Percentiles rank a stretch among this genome's conserved stretches.
Conservation (phyloP, 2,888 invertebrate genomes). For the Drosophila differens region DNA sequence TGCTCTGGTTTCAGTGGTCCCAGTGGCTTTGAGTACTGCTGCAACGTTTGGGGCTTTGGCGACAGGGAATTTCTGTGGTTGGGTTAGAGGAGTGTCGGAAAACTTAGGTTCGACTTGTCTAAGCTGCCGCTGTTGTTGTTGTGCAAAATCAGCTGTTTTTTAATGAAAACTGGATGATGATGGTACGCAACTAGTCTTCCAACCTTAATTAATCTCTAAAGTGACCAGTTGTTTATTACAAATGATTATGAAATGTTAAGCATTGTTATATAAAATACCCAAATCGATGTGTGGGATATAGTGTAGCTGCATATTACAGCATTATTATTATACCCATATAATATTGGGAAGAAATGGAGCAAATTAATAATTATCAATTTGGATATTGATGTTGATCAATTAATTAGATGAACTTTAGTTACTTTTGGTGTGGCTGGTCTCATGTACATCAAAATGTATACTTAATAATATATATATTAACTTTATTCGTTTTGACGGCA, state of each 20-base stretch:
- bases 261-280: not conserved
- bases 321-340: not conserved
- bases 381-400: not conserved
- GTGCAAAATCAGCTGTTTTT: slow-evolving; percentile 17
- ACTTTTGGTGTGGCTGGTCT: not conserved
- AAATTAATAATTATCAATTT: not conserved
- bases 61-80: slow-evolving; percentile 9
- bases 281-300: not conserved
- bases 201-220: not conserved
- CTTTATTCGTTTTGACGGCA: not conserved
- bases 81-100: not conserved
- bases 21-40: slow-evolving; percentile 35
- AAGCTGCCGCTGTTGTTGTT: slow-evolving; percentile 11
- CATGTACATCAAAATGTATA: not conserved
- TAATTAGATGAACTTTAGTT: not conserved
- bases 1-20: slow-evolving; percentile 60
- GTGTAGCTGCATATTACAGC: not conserved
- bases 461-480: not conserved
- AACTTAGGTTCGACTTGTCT: not conserved
- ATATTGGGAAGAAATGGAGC: not conserved
- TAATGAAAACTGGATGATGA: not conserved
- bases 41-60: slow-evolving; percentile 19
- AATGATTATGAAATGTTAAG: not conserved
- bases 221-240: not conserved
- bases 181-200: not conserved